Evolutionary conservation across 2,113 vertebrate species (phyloP).

Genomic region (Cryptotis parvus): DNA sequence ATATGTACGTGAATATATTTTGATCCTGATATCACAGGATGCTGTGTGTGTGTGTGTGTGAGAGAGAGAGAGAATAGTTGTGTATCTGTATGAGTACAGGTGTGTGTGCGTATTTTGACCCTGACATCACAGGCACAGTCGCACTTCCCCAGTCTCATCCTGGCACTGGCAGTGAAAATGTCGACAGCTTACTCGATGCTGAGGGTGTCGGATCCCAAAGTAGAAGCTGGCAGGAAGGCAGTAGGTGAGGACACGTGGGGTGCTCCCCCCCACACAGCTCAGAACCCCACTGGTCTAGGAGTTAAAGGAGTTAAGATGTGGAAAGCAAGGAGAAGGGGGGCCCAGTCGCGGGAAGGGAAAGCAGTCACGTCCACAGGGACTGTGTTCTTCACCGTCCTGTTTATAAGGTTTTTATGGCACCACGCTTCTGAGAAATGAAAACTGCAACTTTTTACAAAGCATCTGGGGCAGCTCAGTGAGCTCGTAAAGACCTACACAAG

Average conservation of each 20-base stretch:
- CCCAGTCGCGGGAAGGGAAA: not conserved
- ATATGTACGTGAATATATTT: too few relatives aligned
- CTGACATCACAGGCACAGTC: not conserved
- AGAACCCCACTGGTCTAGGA: accelerated
- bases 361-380: not conserved
- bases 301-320: accelerated
- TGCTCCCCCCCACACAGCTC: not conserved
- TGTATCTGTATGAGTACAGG: accelerated
- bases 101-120: not conserved
- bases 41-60: too few relatives aligned
- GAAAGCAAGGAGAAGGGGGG: not conserved
- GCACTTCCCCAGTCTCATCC: not conserved
- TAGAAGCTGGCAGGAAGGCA: too few relatives aligned
- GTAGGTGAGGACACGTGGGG: not conserved
- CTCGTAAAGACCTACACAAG: not conserved
- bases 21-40: too few relatives aligned
- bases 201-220: not conserved
- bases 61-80: too few relatives aligned
- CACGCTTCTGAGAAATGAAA: not conserved
- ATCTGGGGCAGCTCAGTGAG: not conserved
- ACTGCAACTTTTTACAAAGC: not conserved
- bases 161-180: not conserved
- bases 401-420: not conserved
- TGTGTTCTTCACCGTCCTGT: constrained; percentile 16
- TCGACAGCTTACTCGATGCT: not conserved